These are phyloP conservation scores for Chloebia gouldiae DNA, from an alignment of 2,113 vertebrate genomes.

Conservation along the genomic window DNA sequence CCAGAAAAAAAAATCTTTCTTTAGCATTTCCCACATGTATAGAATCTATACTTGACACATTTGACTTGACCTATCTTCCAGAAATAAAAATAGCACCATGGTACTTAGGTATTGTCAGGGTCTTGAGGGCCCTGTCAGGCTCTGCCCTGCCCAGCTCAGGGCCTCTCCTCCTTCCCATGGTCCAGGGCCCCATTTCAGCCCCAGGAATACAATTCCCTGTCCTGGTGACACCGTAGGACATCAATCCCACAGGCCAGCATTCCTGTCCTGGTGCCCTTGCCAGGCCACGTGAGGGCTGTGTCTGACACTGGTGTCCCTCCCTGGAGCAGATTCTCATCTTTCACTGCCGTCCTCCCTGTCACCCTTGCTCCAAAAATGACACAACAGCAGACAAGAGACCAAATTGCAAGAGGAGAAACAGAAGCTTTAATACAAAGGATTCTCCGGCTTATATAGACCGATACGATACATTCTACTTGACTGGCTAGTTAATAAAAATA, in stretches of 20 bases:
- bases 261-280: neutral
- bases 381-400: too few relatives aligned
- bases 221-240: accelerated
- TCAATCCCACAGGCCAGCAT: too few relatives aligned
- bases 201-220: neutral
- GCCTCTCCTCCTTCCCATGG: accelerated
- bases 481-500: too few relatives aligned
- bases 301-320: neutral
- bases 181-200: neutral
- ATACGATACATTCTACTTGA: too few relatives aligned
- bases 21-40: neutral
- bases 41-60: neutral
- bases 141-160: accelerated
- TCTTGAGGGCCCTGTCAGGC: neutral
- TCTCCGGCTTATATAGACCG: too few relatives aligned
- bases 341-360: neutral
- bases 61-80: neutral
- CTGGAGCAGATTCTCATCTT: too few relatives aligned
- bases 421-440: too few relatives aligned
- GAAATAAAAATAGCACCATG: neutral
- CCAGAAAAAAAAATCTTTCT: neutral
- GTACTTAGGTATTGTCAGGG: neutral
- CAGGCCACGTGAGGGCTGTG: neutral
- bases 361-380: too few relatives aligned
- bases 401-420: too few relatives aligned